phyloP scores from a whole-genome alignment of 2,888 invertebrate species.

The Tiliacea citrago region DNA sequence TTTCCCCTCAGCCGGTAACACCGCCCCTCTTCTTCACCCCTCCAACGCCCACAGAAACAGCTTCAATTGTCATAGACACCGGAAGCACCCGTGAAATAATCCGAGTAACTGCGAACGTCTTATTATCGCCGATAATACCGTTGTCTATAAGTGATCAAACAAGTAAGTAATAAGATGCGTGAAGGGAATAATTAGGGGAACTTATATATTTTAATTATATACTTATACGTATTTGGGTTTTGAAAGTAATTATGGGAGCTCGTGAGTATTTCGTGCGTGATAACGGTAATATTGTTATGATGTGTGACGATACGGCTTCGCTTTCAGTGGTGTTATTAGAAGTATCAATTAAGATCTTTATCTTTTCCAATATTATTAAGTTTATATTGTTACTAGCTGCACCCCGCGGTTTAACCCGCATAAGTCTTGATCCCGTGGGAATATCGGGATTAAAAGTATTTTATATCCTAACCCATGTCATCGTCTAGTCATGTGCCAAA shows the following conservation, averaged over 20 bases:
- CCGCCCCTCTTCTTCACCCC: conserved; percentile 33
- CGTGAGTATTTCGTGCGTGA: conserved; percentile 11
- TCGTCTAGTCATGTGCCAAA: too few species aligned
- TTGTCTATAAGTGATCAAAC: conserved; percentile 58
- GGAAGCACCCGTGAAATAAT: conserved; percentile 61
- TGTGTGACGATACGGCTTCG: conserved; percentile 1
- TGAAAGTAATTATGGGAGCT: conserved; percentile 36
- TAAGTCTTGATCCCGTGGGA: too few species aligned
- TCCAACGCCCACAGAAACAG: conserved; percentile 42
- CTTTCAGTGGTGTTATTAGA: not conserved
- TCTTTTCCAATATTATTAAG: not conserved
- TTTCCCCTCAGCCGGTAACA: conserved; percentile 41
- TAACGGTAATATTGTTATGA: conserved; percentile 32
- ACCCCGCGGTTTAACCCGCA: too few species aligned
- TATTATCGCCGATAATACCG: conserved; percentile 55
- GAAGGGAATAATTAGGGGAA: conserved; percentile 50
- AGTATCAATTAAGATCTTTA: not conserved
- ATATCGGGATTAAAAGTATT: too few species aligned
- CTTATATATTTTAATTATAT: conserved; percentile 34
- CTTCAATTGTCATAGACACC: conserved; percentile 63
- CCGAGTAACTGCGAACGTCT: conserved; percentile 48
- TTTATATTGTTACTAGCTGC: not conserved
- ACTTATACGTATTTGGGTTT: conserved; percentile 10
- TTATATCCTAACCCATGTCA: too few species aligned
- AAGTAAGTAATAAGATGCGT: conserved; percentile 55